Conservation (phyloP, 2,113 vertebrate genomes). For the Regulus satrapa region DNA sequence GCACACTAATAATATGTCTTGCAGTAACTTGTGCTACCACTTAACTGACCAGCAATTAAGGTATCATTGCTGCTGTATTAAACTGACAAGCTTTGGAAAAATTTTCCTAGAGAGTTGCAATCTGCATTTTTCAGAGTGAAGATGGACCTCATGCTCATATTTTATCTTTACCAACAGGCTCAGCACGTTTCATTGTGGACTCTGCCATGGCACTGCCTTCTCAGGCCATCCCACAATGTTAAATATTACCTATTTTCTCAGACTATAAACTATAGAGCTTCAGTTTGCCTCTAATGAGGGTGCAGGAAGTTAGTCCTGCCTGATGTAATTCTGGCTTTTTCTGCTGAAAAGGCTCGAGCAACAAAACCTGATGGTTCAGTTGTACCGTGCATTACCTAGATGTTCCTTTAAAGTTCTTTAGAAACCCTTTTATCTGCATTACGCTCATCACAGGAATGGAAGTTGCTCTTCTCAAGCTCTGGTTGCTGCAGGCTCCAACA, state of each 20-base stretch:
- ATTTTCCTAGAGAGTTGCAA: neutral
- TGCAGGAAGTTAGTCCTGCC: neutral
- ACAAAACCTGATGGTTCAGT: neutral
- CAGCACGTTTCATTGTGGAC: accelerated
- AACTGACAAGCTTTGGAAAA: neutral
- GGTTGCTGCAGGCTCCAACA: neutral
- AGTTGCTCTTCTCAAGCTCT: neutral
- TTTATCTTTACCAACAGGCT: neutral
- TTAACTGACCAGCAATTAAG: neutral
- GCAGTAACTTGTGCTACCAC: neutral
- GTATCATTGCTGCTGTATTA: neutral
- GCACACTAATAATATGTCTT: neutral
- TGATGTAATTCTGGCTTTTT: neutral
- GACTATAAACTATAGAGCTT: neutral
- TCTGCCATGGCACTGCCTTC: neutral
- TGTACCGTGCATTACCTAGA: neutral
- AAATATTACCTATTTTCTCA: neutral
- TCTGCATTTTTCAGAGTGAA: neutral
- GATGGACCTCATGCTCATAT: neutral
- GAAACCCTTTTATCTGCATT: neutral
- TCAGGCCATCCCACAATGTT: neutral
- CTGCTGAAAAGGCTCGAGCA: neutral
- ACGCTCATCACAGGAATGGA: neutral
- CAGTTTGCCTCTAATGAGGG: neutral
- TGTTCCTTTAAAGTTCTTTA: neutral